Evolutionary conservation across 2,797 vertebrate species (phyloP).

Genomic region (Pseudochirops cupreus): DNA sequence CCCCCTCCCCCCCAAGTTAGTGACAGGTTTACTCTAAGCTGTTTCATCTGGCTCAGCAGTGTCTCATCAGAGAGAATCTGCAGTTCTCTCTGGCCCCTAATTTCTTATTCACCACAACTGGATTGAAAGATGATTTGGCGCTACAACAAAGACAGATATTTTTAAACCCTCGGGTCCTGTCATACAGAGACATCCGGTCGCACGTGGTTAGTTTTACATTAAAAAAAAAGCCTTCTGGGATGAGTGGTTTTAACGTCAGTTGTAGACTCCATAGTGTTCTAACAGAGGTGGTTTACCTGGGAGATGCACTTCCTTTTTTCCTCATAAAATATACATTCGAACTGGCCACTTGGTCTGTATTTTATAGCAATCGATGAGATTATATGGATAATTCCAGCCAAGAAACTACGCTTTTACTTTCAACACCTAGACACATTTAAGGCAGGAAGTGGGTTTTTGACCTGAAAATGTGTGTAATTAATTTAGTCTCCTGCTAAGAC

Average conservation of each 20-base stretch:
- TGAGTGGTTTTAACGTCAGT: not conserved
- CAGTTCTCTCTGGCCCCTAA: not conserved
- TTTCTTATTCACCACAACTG: conserved; percentile 1
- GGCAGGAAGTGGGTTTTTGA: not conserved
- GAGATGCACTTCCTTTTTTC: conserved; percentile 8
- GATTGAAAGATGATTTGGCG: conserved; percentile 9
- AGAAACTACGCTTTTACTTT: not conserved
- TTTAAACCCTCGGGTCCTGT: conserved; percentile 26
- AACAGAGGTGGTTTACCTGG: not conserved
- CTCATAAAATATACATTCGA: conserved; percentile 5
- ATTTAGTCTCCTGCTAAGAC: not conserved
- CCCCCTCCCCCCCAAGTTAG: not conserved
- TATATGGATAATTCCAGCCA: not conserved
- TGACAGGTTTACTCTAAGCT: conserved; percentile 26
- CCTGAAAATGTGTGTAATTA: not conserved
- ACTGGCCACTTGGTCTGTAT: not conserved
- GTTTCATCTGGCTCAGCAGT: not conserved
- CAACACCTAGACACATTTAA: not conserved
- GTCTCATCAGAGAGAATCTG: not conserved
- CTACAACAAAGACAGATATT: conserved; percentile 8
- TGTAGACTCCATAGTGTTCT: not conserved
- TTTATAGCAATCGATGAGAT: not conserved
- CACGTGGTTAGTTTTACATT: conserved; percentile 12
- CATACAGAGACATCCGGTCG: conserved; percentile 12
- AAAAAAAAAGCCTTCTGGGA: not conserved